Conservation (phyloP, 1,140 invertebrate species). For the Meloidogyne exigua region DNA sequence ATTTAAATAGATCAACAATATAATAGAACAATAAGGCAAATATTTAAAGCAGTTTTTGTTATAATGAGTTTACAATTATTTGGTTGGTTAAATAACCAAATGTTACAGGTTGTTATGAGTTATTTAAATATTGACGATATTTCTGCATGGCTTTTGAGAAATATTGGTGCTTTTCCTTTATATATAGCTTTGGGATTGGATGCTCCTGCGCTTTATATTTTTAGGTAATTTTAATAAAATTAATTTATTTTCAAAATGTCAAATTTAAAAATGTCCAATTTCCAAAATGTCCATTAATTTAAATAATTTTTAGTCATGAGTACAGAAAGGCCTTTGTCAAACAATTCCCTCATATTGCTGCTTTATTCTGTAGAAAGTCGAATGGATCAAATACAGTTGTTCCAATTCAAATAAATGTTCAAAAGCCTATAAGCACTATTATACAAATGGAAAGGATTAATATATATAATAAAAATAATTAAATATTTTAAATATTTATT, state of each 20-base stretch:
- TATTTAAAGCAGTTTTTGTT: constrained; percentile 1
- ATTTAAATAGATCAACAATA: not conserved
- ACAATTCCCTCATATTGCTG: not conserved
- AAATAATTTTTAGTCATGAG: not conserved
- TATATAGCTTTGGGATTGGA: not conserved
- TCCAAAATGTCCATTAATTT: too few relatives aligned
- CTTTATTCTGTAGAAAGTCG: not conserved
- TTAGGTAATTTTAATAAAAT: not conserved
- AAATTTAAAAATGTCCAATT: too few relatives aligned
- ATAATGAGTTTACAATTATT: constrained; percentile 5
- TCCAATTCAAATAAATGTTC: not conserved
- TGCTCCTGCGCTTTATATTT: not conserved
- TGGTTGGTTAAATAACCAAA: not conserved
- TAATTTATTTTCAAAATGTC: not conserved
- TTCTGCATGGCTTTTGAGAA: not conserved
- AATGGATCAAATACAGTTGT: not conserved
- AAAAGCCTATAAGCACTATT: not conserved
- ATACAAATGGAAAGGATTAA: not conserved
- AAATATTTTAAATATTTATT: not conserved
- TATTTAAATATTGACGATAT: not conserved
- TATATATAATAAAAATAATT: not conserved
- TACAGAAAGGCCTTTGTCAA: not conserved
- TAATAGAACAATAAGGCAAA: not conserved
- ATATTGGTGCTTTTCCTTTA: not conserved
- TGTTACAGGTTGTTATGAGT: not conserved